Conservation (phyloP, 2,888 invertebrate genomes). For the Acrobasis consociella region DNA sequence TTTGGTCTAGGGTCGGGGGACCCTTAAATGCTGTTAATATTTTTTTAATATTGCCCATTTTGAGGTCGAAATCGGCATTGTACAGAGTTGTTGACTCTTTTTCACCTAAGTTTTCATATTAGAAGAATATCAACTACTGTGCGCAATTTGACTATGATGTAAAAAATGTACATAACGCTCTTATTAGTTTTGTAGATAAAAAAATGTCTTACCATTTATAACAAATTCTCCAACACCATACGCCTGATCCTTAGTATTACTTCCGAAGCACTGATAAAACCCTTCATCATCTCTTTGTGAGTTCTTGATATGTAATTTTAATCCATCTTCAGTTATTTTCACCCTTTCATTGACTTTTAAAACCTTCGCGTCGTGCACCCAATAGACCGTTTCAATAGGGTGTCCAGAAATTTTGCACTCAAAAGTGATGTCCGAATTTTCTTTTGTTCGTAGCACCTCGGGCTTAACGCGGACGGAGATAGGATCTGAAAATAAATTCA, state of each 20-base stretch:
- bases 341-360: slow-evolving; percentile 83
- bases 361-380: slow-evolving; percentile 90
- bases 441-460: slow-evolving; percentile 90
- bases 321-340: slow-evolving; percentile 75
- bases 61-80: no score
- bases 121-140: no score
- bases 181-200: neutral
- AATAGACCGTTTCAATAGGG: slow-evolving; percentile 90
- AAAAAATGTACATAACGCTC: neutral
- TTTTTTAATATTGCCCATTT: no score
- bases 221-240: slow-evolving; percentile 92
- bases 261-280: slow-evolving; percentile 95
- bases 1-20: no score
- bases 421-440: slow-evolving; percentile 91
- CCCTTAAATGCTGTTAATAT: no score
- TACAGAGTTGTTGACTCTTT: no score
- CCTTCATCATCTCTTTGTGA: slow-evolving; percentile 92
- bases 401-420: slow-evolving; percentile 94
- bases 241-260: slow-evolving; percentile 92
- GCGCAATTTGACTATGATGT: neutral
- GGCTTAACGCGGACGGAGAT: slow-evolving; percentile 91
- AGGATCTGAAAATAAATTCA: slow-evolving; percentile 82
- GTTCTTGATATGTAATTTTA: slow-evolving; percentile 84
- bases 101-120: no score
- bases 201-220: slow-evolving; percentile 86